Percentiles rank a stretch among this genome's conserved stretches.
Conservation (phyloP, 2,797 vertebrate genomes). For the Catamblyrhynchus diadema region DNA sequence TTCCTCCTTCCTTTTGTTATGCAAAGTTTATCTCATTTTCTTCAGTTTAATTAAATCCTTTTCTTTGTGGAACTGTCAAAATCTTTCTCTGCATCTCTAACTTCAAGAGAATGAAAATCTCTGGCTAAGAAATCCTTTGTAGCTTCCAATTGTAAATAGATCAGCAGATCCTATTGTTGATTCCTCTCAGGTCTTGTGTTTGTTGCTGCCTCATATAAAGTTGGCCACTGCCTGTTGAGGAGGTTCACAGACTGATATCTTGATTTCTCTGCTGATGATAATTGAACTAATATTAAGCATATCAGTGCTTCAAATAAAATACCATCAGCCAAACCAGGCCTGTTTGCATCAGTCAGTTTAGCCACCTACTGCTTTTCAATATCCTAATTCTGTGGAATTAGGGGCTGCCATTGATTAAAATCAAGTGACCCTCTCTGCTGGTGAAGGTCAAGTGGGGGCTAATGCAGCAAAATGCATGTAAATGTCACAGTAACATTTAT, state of each 20-base stretch:
- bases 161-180: background rate
- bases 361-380: constrained; percentile 11
- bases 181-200: constrained; percentile 6
- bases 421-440: constrained; percentile 19
- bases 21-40: constrained; percentile 53
- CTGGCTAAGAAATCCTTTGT: constrained; percentile 4
- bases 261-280: constrained; percentile 48
- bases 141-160: background rate
- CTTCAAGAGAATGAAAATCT: constrained; percentile 40
- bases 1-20: constrained; percentile 17
- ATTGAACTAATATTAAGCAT: constrained; percentile 52
- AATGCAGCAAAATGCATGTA: background rate
- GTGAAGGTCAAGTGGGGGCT: constrained; percentile 34
- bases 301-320: constrained; percentile 41
- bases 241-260: background rate
- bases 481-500: background rate
- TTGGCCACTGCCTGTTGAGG: background rate
- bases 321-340: background rate
- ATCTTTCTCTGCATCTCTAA: constrained; percentile 11
- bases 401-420: constrained; percentile 36
- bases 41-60: constrained; percentile 54
- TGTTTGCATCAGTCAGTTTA: constrained; percentile 39
- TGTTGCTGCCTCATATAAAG: background rate
- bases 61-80: constrained; percentile 27
- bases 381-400: constrained; percentile 15